Percentiles rank a stretch among this genome's conserved stretches.
These are phyloP conservation scores for Lateolabrax maculatus DNA, from an alignment of 2,797 vertebrate genomes.

Conservation along the genomic window DNA sequence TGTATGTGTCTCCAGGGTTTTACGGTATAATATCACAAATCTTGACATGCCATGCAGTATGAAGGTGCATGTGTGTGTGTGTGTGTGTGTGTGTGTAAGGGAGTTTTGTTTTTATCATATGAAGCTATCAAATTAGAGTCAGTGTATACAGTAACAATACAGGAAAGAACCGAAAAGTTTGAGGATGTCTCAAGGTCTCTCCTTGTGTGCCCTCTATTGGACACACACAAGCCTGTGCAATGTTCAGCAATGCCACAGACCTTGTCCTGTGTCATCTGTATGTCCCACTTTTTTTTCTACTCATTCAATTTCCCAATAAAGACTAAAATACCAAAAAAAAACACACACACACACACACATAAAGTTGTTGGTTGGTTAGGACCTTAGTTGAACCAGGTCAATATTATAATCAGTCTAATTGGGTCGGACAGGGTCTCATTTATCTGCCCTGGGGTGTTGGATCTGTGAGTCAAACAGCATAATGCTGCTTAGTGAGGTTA, in stretches of 20 bases:
- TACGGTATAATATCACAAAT: conserved; percentile 28
- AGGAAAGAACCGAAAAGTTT: conserved; percentile 63
- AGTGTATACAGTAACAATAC: conserved; percentile 57
- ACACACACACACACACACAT: no score
- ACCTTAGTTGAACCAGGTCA: no score
- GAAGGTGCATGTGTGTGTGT: conserved; percentile 7
- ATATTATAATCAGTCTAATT: no score
- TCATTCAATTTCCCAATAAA: no score
- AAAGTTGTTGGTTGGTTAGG: no score
- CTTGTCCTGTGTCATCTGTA: background rate
- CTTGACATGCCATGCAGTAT: background rate
- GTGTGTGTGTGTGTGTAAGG: background rate
- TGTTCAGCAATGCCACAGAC: background rate
- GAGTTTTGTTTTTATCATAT: conserved; percentile 11
- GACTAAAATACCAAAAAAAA: no score
- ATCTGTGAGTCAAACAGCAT: no score
- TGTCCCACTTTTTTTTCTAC: no score
- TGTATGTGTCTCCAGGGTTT: conserved; percentile 26
- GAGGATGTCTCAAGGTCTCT: conserved; percentile 36
- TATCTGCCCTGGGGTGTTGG: no score
- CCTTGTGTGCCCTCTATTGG: background rate
- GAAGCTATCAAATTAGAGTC: conserved; percentile 23
- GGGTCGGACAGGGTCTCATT: no score
- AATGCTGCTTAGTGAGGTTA: background rate
- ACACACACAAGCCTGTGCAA: conserved; percentile 1